Conservation (phyloP, 2,888 invertebrate species). For the Argynnis bischoffii region DNA sequence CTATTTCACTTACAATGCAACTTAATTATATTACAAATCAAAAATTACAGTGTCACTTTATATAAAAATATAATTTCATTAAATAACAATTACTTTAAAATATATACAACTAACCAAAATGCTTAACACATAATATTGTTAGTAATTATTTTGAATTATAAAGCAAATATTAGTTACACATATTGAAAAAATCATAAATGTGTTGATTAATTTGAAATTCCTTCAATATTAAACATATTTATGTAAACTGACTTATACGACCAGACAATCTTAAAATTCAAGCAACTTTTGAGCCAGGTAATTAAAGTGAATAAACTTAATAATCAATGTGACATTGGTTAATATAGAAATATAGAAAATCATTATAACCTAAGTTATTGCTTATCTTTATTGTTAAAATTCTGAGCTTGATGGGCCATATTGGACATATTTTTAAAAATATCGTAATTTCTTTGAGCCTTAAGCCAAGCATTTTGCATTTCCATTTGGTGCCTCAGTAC, state of each 20-base stretch:
- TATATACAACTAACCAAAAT: constrained; percentile 31
- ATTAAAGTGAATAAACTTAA: not conserved
- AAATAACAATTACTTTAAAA: constrained; percentile 16
- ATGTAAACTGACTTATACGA: too few species aligned
- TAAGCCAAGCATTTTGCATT: constrained; percentile 69
- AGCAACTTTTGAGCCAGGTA: not conserved
- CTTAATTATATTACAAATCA: constrained; percentile 11
- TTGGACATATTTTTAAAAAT: constrained; percentile 70
- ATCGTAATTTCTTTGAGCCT: constrained; percentile 68
- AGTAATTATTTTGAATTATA: not conserved
- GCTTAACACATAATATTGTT: constrained; percentile 21
- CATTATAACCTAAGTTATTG: constrained; percentile 46
- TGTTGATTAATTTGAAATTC: constrained; percentile 3
- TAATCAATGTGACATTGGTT: constrained; percentile 10
- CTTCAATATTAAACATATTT: constrained; percentile 1
- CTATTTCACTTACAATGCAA: not conserved
- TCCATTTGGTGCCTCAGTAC: constrained; percentile 69
- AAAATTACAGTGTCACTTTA: constrained; percentile 29
- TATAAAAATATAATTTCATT: constrained; percentile 36
- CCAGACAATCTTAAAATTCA: too few species aligned
- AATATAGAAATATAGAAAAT: not conserved
- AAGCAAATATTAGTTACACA: constrained; percentile 2
- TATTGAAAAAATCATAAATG: not conserved
- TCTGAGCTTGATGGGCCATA: constrained; percentile 66
- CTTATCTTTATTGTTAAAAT: constrained; percentile 69